These are phyloP conservation scores for Trachemys scripta DNA, from an alignment of 2,113 vertebrate species.

Conservation along the genomic window DNA sequence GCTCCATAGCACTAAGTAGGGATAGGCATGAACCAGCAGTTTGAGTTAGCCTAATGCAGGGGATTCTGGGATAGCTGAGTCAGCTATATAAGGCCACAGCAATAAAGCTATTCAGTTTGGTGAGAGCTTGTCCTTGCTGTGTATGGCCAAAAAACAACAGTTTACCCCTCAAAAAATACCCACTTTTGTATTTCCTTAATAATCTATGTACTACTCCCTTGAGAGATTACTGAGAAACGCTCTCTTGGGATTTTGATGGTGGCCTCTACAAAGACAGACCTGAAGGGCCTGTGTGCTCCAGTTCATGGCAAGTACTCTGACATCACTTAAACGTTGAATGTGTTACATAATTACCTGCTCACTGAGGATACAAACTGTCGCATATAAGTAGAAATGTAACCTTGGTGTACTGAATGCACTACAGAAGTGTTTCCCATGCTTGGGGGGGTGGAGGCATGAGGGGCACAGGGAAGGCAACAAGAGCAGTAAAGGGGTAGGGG, in stretches of 20 bases:
- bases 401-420: not conserved
- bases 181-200: not conserved
- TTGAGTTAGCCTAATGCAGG: not conserved
- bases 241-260: not conserved
- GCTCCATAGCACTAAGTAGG: not conserved
- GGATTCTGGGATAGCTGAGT: not conserved
- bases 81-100: not conserved
- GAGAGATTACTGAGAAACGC: not conserved
- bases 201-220: not conserved
- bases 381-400: not conserved
- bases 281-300: not conserved
- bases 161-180: not conserved
- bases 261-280: not conserved
- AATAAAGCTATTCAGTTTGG: not conserved
- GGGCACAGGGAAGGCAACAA: not conserved
- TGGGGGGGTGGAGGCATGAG: not conserved
- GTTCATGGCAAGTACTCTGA: not conserved
- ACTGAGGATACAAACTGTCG: not conserved
- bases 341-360: not conserved
- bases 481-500: not conserved
- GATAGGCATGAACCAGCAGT: not conserved
- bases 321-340: not conserved
- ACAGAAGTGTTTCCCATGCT: not conserved
- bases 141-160: not conserved
- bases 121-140: not conserved